Evolutionary conservation across 2,888 invertebrate genomes (phyloP).

Genomic region (Chromoteleia sp.): DNA sequence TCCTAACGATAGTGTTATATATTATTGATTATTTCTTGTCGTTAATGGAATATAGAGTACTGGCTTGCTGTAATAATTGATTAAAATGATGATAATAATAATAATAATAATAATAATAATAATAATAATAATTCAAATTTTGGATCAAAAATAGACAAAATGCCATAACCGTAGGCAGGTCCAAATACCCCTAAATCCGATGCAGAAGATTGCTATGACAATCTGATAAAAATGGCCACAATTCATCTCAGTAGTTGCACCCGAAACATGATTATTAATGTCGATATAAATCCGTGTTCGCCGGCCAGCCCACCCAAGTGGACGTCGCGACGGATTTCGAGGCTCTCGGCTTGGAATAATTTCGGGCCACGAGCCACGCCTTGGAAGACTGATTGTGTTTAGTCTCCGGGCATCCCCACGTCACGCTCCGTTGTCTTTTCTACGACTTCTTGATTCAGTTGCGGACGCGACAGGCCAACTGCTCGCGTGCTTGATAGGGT

Average conservation of each 20-base stretch:
- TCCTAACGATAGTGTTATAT: too few relatives aligned
- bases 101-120: too few relatives aligned
- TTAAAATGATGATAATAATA: too few relatives aligned
- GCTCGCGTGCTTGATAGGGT: conserved; percentile 4
- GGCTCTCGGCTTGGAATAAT: conserved; percentile 63
- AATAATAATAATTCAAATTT: too few relatives aligned
- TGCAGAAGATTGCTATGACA: conserved; percentile 36
- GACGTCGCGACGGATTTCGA: conserved; percentile 55
- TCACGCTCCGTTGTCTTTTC: conserved; percentile 54
- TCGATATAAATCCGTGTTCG: conserved; percentile 58
- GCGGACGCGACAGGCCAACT: conserved; percentile 7
- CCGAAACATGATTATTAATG: conserved; percentile 59
- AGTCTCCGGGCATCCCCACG: conserved; percentile 50
- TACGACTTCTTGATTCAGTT: conserved; percentile 38
- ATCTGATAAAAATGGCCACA: conserved; percentile 60
- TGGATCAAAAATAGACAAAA: too few relatives aligned
- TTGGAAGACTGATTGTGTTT: conserved; percentile 68
- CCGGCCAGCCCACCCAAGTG: conserved; percentile 63
- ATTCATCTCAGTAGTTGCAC: conserved; percentile 55
- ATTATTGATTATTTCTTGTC: too few relatives aligned
- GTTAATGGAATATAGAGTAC: too few relatives aligned
- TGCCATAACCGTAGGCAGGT: background rate
- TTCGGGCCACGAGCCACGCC: conserved; percentile 70
- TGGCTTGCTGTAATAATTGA: too few relatives aligned
- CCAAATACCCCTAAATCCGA: conserved; percentile 14